Conservation (phyloP, 2,888 invertebrate species). For the Cordilura impudica region DNA sequence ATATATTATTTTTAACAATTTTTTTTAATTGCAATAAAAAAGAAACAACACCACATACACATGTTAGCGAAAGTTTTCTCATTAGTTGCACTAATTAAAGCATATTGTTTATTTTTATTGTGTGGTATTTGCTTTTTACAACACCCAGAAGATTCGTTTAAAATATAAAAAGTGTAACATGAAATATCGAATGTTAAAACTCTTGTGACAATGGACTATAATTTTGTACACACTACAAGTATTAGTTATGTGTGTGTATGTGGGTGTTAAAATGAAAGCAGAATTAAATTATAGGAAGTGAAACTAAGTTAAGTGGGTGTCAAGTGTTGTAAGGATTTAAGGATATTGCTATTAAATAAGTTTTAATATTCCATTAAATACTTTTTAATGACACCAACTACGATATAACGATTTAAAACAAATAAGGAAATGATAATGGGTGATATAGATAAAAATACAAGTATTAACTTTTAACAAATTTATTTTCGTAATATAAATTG, state of each 20-base stretch:
- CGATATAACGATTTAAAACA: not conserved
- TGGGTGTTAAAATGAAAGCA: not conserved
- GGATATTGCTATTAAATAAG: not conserved
- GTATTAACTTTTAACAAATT: not conserved
- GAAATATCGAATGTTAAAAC: not conserved
- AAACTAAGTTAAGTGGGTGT: not conserved
- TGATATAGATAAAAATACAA: not conserved
- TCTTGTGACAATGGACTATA: not conserved
- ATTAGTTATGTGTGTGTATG: not conserved
- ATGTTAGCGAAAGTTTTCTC: conserved; percentile 7
- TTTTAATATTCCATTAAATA: conserved; percentile 1
- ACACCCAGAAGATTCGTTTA: not conserved
- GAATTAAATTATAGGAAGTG: not conserved
- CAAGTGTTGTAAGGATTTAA: not conserved
- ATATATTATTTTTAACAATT: conserved; percentile 5
- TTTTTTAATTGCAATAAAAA: not conserved
- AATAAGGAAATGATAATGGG: not conserved
- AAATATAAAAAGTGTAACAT: not conserved
- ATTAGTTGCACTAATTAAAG: conserved; percentile 21
- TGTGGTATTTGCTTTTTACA: not conserved
- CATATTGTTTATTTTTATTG: conserved; percentile 13
- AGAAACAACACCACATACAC: not conserved
- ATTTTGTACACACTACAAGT: too few species aligned
- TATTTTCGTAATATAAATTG: too few species aligned
- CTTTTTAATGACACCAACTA: not conserved